Base-by-base conservation (phyloP, 1,140 invertebrate genomes). In the Zaprionus africanus region DNA sequence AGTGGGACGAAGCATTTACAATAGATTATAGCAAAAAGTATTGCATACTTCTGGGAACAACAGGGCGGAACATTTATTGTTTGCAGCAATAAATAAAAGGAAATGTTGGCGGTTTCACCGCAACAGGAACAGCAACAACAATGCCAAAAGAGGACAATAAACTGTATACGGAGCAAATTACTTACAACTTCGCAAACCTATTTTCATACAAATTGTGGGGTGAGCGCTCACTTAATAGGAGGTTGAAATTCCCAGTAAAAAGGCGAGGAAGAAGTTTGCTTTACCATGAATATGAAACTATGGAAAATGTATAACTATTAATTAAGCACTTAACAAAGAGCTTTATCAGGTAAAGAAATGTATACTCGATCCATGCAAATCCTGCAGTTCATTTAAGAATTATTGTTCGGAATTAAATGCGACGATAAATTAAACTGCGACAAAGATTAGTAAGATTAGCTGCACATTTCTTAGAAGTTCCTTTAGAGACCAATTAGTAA, bases 21-120 rank as follows among this genome's bases (percentile, higher is more conserved):
- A 88, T 87, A 87, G 84, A 88, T 90, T 87, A 87, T 88, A 72
- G 80, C 71, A 74, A 79, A 75, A 82, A 82, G 71, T 68, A 71
- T 82, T 82, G 84, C 84, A 87, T 87, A 90, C 85, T 75, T 81
- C 85, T 49, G 61, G 75, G 71, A 46, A 43, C 61, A 79, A 70
- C 41, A 38, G 26, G 51, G 46, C 4, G 63, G 51, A 62, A 38
- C 74, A 87, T 87, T 87, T 87, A 87, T 87, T 88, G 81, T 83
- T 72, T 51, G 60, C 73, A 54, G 49, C n/a, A 78, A 69, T 81
- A 69, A 76, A 72, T 61, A 56, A 80, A 75, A 63, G 81, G 66
- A 88, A 88, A 75, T 87, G 81, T 66, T 78, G 63, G 41, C 53
- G 67, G 67, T 61, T 62, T 62, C 68, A 63, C 74, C 17, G 11